phyloP scores from a whole-genome alignment of 1,140 invertebrate genomes.

The Drosophila mauritiana region DNA sequence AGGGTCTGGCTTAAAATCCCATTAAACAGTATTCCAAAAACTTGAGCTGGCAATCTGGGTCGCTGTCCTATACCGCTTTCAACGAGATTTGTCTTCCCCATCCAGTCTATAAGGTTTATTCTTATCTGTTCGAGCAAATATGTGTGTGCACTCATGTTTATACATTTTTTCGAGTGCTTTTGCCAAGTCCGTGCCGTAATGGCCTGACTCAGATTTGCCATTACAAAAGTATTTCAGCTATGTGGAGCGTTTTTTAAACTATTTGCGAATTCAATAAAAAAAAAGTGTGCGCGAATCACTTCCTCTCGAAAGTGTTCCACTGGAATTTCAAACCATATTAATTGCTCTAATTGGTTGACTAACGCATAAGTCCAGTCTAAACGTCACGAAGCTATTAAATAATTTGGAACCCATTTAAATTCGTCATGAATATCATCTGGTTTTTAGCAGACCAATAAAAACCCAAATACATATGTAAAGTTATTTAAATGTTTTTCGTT shows the following conservation, averaged over 20 bases:
- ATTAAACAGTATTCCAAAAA: conserved; percentile 26
- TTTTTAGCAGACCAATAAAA: conserved; percentile 27
- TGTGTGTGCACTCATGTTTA: conserved; percentile 37
- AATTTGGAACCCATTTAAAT: conserved; percentile 42
- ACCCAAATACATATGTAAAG: neutral
- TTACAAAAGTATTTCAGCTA: conserved; percentile 22
- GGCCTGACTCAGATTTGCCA: conserved; percentile 39
- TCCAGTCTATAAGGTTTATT: conserved; percentile 17
- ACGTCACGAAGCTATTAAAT: conserved; percentile 33
- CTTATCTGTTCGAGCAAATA: conserved; percentile 40
- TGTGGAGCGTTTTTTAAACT: conserved; percentile 18
- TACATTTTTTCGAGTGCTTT: conserved; percentile 26
- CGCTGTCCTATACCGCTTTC: conserved; percentile 30
- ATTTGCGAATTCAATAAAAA: conserved; percentile 6
- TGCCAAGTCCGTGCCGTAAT: conserved; percentile 22
- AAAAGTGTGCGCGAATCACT: conserved; percentile 1
- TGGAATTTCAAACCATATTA: conserved; percentile 4
- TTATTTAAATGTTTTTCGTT: conserved; percentile 26
- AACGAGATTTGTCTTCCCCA: conserved; percentile 34
- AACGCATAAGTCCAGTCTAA: neutral
- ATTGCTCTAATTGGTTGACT: conserved; percentile 26
- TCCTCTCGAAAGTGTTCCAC: conserved; percentile 10
- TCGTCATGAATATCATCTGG: conserved; percentile 31
- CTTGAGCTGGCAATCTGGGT: conserved; percentile 25
- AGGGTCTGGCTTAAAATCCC: conserved; percentile 28